Base-by-base conservation (phyloP, 2,888 invertebrate genomes). In the Rhimphoctona megacephalus region DNA sequence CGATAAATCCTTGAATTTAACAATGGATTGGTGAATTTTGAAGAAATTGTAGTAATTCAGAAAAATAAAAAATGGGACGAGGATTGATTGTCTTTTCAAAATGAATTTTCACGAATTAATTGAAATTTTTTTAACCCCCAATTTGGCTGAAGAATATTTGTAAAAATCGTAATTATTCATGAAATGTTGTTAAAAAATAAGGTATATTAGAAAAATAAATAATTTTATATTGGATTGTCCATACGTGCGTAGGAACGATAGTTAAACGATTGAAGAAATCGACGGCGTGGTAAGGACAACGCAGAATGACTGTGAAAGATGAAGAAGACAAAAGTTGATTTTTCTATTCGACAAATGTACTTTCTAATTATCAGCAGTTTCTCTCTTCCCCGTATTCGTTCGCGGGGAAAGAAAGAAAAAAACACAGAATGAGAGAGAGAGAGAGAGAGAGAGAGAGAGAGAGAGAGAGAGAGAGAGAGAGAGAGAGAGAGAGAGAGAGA, bases 331-430 rank as follows among this genome's bases (percentile, higher is more conserved):
- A 66, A 39, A 39, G 66, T 67, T 67, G 1, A 67, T 67, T 39
- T 39, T 67, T 67, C 66, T 39, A 67, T 67, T 67, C 39, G 36
- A n/a, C 66, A n/a, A 67, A 39, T 39, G 57, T 33, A 11, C 70
- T 81, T 67, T 81, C 74, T 67, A 69, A 81, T 81, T 81, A 74
- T 67, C 74, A 36, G 69, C 33, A 49, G 39, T 67, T 67, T 39
- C 36, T n/a, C 39, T 67, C 39, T 39, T 67, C 66, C n/a, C 9
- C 39, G n/a, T n/a, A 22, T 67, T 67, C 66, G 66, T 67, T 36
- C 22, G n/a, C n/a, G 8, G 66, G 19, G 66, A 39, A 39, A 36
- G 17, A 39, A 36, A n/a, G 39, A 30, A 39, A 67, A 39, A 67
- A n/a, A 11, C 6, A 67, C 17, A n/a, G 39, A n/a, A 39, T 39